Evolutionary conservation across 2,113 vertebrate species (phyloP).

Genomic region (Prochilodus magdalenae): DNA sequence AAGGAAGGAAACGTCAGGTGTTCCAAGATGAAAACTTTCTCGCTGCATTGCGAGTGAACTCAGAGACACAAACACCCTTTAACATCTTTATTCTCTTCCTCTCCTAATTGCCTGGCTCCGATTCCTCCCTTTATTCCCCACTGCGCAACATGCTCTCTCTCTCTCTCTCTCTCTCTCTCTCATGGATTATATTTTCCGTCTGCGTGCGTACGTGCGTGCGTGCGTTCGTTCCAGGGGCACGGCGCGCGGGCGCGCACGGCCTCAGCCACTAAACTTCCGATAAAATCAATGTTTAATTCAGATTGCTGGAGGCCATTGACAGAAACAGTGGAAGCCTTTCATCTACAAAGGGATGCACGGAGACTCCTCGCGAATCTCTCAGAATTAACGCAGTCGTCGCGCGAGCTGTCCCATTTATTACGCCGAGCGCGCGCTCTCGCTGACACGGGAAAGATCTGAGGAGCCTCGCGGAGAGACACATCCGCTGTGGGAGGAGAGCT

Average conservation of each 20-base stretch:
- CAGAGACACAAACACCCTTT: constrained; percentile 39
- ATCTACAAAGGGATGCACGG: constrained; percentile 77
- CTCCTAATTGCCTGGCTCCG: constrained; percentile 70
- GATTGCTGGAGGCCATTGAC: constrained; percentile 80
- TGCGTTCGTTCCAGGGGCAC: constrained; percentile 43
- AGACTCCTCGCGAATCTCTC: constrained; percentile 62
- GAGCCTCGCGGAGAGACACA: constrained; percentile 8
- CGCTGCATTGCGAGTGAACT: constrained; percentile 22
- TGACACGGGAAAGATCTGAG: constrained; percentile 58
- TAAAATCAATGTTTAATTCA: constrained; percentile 85
- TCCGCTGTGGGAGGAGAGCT: constrained; percentile 39
- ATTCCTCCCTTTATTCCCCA: constrained; percentile 71
- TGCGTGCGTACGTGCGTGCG: constrained; percentile 38
- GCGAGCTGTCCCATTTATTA: constrained; percentile 71
- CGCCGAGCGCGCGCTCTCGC: constrained; percentile 43
- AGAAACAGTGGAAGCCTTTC: constrained; percentile 79
- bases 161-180: constrained; percentile 51
- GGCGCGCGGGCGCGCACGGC: constrained; percentile 35
- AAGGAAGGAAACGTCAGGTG: constrained; percentile 38
- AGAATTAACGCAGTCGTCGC: constrained; percentile 73
- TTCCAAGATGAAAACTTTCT: constrained; percentile 33
- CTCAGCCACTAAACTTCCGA: constrained; percentile 74
- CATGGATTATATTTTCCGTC: constrained; percentile 44
- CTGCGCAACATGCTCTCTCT: constrained; percentile 61
- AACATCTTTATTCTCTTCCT: constrained; percentile 62